Evolutionary conservation across 2,888 invertebrate genomes (phyloP).

Genomic region (Chrysolina oricalcia): DNA sequence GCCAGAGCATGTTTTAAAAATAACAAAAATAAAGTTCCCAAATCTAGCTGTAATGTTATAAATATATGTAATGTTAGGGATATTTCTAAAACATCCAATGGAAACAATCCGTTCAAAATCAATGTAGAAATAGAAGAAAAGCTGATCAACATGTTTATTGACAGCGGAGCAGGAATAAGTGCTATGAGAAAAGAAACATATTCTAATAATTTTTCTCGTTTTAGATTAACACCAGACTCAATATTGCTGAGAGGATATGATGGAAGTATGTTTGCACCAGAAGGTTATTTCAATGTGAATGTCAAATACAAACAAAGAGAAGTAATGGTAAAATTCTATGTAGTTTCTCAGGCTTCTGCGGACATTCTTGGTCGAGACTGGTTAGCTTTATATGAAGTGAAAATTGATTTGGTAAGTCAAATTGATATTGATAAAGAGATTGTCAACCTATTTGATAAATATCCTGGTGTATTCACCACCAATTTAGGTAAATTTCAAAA

Average conservation of each 20-base stretch:
- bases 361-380: constrained; percentile 25
- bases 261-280: constrained; percentile 25
- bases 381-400: constrained; percentile 21
- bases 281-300: constrained; percentile 26
- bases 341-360: constrained; percentile 27
- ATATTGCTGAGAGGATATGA: constrained; percentile 33
- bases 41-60: neutral
- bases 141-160: constrained; percentile 24
- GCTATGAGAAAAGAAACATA: constrained; percentile 27
- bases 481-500: neutral
- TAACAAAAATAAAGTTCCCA: constrained; percentile 21
- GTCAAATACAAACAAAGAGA: constrained; percentile 12
- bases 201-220: constrained; percentile 30
- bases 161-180: constrained; percentile 31
- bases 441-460: constrained; percentile 1
- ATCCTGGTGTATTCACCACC: constrained; percentile 16
- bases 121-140: constrained; percentile 13
- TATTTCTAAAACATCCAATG: neutral
- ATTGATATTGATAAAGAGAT: neutral
- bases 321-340: constrained; percentile 21
- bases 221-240: constrained; percentile 23
- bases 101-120: constrained; percentile 22
- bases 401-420: constrained; percentile 17
- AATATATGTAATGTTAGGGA: neutral
- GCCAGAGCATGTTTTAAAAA: constrained; percentile 26